These are phyloP conservation scores for Apodemia mormo DNA, from an alignment of 2,888 invertebrate genomes.

Conservation along the genomic window DNA sequence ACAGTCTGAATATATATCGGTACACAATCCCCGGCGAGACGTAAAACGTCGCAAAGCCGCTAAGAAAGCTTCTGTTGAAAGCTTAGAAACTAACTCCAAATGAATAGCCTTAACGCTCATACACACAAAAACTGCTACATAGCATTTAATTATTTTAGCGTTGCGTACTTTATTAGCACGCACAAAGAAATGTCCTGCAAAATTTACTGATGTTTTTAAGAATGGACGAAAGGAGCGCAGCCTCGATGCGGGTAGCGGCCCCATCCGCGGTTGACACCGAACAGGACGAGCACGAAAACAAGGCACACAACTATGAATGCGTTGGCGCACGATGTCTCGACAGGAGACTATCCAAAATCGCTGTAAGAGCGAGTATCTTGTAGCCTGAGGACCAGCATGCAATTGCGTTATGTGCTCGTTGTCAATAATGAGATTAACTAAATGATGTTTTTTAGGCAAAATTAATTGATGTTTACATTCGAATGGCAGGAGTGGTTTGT, in stretches of 20 bases:
- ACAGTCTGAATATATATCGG: neutral
- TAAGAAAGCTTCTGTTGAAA: constrained; percentile 1
- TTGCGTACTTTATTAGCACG: neutral
- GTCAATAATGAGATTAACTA: neutral
- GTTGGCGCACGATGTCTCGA: constrained; percentile 1
- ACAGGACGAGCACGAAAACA: neutral
- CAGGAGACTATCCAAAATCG: neutral
- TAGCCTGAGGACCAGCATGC: neutral
- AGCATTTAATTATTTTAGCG: constrained; percentile 4
- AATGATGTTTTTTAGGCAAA: neutral
- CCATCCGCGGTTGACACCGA: neutral
- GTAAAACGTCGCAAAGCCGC: neutral
- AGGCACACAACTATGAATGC: neutral
- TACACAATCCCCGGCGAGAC: neutral
- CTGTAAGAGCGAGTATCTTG: neutral
- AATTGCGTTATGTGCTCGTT: neutral
- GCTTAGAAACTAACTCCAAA: neutral
- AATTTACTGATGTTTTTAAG: neutral
- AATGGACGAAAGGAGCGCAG: neutral
- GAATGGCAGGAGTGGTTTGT: neutral
- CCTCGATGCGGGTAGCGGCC: neutral
- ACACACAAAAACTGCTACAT: constrained; percentile 1
- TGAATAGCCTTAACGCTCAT: neutral
- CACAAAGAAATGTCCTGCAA: neutral
- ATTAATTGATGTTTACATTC: neutral